A percentile compares a stretch with the other conserved stretches of the same genome.
phyloP scores from a whole-genome alignment of 2,888 invertebrate species.

The Lypha dubia region DNA sequence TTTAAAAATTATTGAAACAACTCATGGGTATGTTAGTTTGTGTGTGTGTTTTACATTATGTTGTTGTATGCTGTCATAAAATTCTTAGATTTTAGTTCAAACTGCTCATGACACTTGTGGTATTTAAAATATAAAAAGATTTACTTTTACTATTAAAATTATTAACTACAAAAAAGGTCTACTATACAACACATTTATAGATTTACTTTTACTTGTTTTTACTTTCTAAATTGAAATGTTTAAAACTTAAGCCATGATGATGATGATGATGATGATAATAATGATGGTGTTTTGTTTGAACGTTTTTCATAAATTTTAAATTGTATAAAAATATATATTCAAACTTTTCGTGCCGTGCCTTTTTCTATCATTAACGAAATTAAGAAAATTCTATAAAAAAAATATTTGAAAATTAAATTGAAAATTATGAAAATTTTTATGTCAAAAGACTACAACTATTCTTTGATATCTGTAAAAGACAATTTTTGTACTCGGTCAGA shows the following conservation, averaged over 20 bases:
- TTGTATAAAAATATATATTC: too few relatives aligned
- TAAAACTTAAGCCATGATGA: slow-evolving; percentile 32
- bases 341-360: not conserved
- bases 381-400: not conserved
- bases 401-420: not conserved
- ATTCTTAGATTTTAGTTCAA: slow-evolving; percentile 15
- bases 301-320: too few relatives aligned
- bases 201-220: slow-evolving; percentile 66
- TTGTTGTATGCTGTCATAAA: slow-evolving; percentile 32
- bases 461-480: not conserved
- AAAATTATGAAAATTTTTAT: too few relatives aligned
- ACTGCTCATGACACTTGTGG: not conserved
- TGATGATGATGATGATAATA: not conserved
- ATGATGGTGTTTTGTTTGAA: too few relatives aligned
- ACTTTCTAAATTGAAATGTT: slow-evolving; percentile 68
- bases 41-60: slow-evolving; percentile 7
- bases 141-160: slow-evolving; percentile 67
- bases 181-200: too few relatives aligned
- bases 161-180: too few relatives aligned
- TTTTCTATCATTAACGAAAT: not conserved
- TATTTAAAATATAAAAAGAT: slow-evolving; percentile 12
- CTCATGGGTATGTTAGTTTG: not conserved
- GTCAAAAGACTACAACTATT: not conserved
- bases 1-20: not conserved
- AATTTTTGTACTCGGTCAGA: not conserved